A percentile compares a stretch with the other conserved stretches of the same genome.
Evolutionary conservation across 64 coral and sea anemone genomes (phyloP).

Genomic region (Montipora efflorescens): DNA sequence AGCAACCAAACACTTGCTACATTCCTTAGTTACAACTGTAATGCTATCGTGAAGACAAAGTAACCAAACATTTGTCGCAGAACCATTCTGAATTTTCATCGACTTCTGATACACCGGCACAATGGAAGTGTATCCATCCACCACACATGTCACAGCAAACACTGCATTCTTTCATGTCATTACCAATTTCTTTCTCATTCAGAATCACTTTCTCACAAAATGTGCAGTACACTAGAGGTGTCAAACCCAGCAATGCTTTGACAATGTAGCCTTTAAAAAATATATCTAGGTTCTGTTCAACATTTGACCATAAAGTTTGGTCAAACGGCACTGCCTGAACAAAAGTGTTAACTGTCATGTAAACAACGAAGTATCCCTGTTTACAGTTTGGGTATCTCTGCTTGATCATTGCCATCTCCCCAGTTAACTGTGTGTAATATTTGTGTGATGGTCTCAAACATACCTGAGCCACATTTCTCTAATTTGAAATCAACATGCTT

Average conservation of each 20-base stretch:
- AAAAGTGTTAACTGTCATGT: constrained; percentile 15
- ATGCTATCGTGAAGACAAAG: not conserved
- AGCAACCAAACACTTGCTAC: not conserved
- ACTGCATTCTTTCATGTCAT: not conserved
- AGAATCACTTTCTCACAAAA: not conserved
- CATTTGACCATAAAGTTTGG: constrained; percentile 7
- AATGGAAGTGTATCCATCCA: not conserved
- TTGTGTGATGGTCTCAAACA: constrained; percentile 28
- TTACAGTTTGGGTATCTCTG: not conserved
- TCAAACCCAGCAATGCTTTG: constrained; percentile 1
- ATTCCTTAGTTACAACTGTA: constrained; percentile 7
- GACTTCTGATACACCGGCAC: not conserved
- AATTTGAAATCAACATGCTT: constrained; percentile 27
- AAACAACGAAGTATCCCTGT: constrained; percentile 25
- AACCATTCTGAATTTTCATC: constrained; percentile 17
- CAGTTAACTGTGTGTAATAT: constrained; percentile 30
- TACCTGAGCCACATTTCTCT: constrained; percentile 28
- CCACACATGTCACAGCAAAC: not conserved
- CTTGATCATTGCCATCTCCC: constrained; percentile 18
- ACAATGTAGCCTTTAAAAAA: constrained; percentile 25
- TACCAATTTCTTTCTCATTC: not conserved
- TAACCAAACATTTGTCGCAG: not conserved
- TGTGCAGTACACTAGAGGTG: not conserved
- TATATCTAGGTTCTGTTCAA: constrained; percentile 20
- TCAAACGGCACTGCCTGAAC: constrained; percentile 11